Evolutionary conservation across 2,113 vertebrate genomes (phyloP), one percentile per base, ranked within the genome.

Genomic region (Polypterus bichir): DNA sequence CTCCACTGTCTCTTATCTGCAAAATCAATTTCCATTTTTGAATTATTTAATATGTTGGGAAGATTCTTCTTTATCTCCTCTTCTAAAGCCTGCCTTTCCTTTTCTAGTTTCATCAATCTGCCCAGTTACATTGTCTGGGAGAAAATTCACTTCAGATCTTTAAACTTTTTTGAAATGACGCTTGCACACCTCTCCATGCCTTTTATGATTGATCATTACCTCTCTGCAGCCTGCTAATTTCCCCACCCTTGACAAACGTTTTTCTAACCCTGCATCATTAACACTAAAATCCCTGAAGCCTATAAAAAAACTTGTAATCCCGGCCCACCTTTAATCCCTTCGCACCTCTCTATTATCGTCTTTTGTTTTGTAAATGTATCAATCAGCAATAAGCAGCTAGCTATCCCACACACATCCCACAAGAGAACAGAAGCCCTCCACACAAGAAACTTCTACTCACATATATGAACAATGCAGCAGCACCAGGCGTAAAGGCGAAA

Each of bases 51-150:
- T 49, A 46, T 46, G 44, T 66, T 49, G 56, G 60, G 49, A 58
- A 61, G 44, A 10, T 55, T 47, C 49, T 66, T 67, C 65, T 64
- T 62, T 54, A 67, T 56, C 27, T 67, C 59, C 27, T 59, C 48
- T 48, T 66, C 47, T 64, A 62, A 62, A 5, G 44, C 59, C 27
- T 47, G 44, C 2, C 45, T n/a, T 6, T 67, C 58, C 49, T 67
- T 49, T 54, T 62, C 65, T 57, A 53, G 58, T 59, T 8, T 51
- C 51, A 46, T 51, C 57, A 63, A 10, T 62, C 63, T 67, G 55
- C 48, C 65, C 61, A 10, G 65, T 46, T n/a, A 59, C 59, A 59
- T n/a, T 55, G 59, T 62, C 59, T 61, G 58, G 69, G 45, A 63
- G 65, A 47, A 48, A 68, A 49, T 49, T 6, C 10, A 57, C 8